Percentiles rank a stretch among this genome's conserved stretches.
Conservation (phyloP, 2,113 vertebrate species). For the Lota lota region DNA sequence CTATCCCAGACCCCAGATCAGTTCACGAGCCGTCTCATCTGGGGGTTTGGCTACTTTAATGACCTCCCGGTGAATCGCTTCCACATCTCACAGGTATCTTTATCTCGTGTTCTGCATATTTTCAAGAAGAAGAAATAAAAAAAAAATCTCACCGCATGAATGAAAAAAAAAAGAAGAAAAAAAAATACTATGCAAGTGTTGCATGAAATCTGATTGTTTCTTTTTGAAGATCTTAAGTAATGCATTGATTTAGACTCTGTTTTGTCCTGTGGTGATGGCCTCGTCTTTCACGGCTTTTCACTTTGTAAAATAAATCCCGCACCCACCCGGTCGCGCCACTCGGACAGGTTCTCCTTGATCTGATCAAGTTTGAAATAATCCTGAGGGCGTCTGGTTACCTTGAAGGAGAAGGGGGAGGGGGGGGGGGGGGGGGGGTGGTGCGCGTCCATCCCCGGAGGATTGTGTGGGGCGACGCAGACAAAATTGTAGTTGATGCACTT, state of each 20-base stretch:
- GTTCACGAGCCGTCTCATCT: slow-evolving; percentile 31
- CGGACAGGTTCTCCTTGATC: slow-evolving; percentile 24
- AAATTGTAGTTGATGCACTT: slow-evolving; percentile 28
- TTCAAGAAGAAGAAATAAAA: slow-evolving; percentile 56
- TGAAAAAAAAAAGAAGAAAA: slow-evolving; percentile 48
- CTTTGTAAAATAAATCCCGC: slow-evolving; percentile 20
- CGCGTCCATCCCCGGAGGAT: slow-evolving; percentile 15
- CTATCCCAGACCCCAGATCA: slow-evolving; percentile 21
- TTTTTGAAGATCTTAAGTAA: slow-evolving; percentile 69
- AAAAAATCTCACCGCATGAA: slow-evolving; percentile 60
- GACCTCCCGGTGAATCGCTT: slow-evolving; percentile 55
- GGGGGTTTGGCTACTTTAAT: slow-evolving; percentile 24
- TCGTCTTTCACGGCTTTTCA: slow-evolving; percentile 64
- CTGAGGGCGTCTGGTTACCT: slow-evolving; percentile 33
- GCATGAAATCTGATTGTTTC: slow-evolving; percentile 77
- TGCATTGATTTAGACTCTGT: slow-evolving; percentile 65
- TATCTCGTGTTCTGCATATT: slow-evolving; percentile 74
- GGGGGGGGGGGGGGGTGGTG: too few species aligned
- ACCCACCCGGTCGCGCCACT: slow-evolving; percentile 28
- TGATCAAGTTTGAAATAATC: slow-evolving; percentile 1
- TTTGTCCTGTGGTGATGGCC: slow-evolving; percentile 68
- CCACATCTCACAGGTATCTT: slow-evolving; percentile 67
- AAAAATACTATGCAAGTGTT: slow-evolving; percentile 82
- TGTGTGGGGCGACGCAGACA: slow-evolving; percentile 5
- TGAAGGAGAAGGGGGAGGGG: slow-evolving; percentile 28